phyloP scores from a whole-genome alignment of 2,113 vertebrate species.

The Dicaeum eximium region DNA sequence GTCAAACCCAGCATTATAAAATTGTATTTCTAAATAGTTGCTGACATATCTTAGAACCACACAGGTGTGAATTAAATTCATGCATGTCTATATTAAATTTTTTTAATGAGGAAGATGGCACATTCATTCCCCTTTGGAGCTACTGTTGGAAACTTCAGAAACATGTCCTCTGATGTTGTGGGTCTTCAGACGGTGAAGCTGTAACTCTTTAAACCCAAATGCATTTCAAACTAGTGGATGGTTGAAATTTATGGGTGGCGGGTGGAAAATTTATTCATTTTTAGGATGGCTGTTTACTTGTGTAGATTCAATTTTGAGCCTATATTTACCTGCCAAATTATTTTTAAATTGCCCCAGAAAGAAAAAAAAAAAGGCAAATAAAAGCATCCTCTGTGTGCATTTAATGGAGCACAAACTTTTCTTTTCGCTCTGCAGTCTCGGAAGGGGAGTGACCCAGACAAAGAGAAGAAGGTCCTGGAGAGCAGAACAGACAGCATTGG shows the following conservation, averaged over 20 bases:
- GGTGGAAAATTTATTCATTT: not conserved
- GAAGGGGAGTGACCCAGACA: conserved; percentile 95
- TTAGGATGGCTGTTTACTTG: not conserved
- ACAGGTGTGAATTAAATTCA: not conserved
- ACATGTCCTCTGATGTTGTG: not conserved
- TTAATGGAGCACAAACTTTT: conserved; percentile 68
- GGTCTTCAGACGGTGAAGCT: conserved; percentile 26
- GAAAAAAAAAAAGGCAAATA: not conserved
- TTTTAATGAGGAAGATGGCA: not conserved
- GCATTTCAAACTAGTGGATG: not conserved
- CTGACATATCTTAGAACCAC: not conserved
- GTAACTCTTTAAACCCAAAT: conserved; percentile 17
- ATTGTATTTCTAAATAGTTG: not conserved
- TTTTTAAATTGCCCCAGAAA: not conserved
- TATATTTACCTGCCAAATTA: not conserved
- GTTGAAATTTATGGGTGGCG: not conserved
- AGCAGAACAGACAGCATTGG: conserved; percentile 96
- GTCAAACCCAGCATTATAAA: not conserved
- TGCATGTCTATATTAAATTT: not conserved
- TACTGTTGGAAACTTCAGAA: not conserved
- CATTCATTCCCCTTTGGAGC: not conserved
- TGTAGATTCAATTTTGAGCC: not conserved
- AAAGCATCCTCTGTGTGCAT: not conserved
- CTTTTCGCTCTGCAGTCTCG: conserved; percentile 86
- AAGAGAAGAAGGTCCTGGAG: conserved; percentile 97